Conservation (phyloP, 2,113 vertebrate species). For the Syngnathus floridae region DNA sequence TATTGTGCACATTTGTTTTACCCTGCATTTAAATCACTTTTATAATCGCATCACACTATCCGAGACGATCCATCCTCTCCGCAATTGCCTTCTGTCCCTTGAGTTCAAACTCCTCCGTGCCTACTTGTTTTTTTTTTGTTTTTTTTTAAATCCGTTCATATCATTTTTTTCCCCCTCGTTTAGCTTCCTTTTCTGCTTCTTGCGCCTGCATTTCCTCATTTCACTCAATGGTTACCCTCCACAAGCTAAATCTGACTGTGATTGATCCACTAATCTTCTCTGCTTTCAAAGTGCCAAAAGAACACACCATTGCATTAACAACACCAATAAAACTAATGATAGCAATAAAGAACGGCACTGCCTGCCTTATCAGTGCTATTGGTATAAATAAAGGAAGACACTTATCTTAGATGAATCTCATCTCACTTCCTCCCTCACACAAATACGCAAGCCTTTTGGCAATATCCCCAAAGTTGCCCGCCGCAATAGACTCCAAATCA, state of each 20-base stretch:
- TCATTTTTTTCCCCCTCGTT: slow-evolving; percentile 11
- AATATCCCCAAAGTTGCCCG: slow-evolving; percentile 42
- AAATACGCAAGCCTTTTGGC: slow-evolving; percentile 1
- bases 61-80: slow-evolving; percentile 14
- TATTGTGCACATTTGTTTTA: background rate
- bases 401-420: slow-evolving; percentile 37
- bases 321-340: slow-evolving; percentile 65
- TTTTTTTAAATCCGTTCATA: slow-evolving; percentile 27
- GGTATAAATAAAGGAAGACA: slow-evolving; percentile 52
- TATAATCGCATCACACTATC: slow-evolving; percentile 18
- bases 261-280: slow-evolving; percentile 69
- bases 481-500: slow-evolving; percentile 27
- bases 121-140: slow-evolving; percentile 20
- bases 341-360: slow-evolving; percentile 59
- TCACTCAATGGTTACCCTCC: slow-evolving; percentile 47
- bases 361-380: slow-evolving; percentile 54
- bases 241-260: slow-evolving; percentile 58
- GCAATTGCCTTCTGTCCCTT: slow-evolving; percentile 7
- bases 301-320: slow-evolving; percentile 60
- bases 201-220: slow-evolving; percentile 7
- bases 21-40: slow-evolving; percentile 23
- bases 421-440: slow-evolving; percentile 14
- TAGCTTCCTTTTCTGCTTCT: slow-evolving; percentile 19
- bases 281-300: slow-evolving; percentile 58
- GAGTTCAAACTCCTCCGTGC: slow-evolving; percentile 21